phyloP scores from a whole-genome alignment of 2,113 vertebrate genomes.

The Seriola rivoliana region DNA sequence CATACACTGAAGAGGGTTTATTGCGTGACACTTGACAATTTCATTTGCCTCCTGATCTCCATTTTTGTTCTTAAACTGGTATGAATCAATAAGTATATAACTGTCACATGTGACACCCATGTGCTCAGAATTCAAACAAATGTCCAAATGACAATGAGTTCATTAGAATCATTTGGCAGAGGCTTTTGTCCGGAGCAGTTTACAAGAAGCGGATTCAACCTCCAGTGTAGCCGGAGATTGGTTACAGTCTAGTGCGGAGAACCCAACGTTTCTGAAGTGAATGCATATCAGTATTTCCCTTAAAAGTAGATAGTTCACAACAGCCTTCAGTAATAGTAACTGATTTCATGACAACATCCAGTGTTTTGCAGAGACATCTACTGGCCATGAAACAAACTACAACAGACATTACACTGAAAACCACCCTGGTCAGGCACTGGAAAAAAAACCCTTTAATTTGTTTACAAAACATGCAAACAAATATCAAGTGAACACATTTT shows the following conservation, averaged over 20 bases:
- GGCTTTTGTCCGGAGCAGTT: background rate
- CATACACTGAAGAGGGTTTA: background rate
- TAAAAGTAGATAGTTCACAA: background rate
- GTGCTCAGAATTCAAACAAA: too few relatives aligned
- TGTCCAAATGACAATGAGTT: too few relatives aligned
- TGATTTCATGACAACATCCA: background rate
- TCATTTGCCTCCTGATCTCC: background rate
- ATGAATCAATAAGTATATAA: too few relatives aligned
- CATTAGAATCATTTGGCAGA: too few relatives aligned
- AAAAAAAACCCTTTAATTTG: conserved; percentile 47
- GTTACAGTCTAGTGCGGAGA: too few relatives aligned
- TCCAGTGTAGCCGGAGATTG: too few relatives aligned
- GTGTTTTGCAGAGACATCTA: conserved; percentile 30
- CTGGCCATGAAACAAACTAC: conserved; percentile 31
- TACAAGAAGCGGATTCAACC: background rate
- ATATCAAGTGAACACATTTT: conserved; percentile 31
- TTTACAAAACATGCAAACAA: conserved; percentile 60
- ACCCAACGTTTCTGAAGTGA: too few relatives aligned
- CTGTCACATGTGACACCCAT: too few relatives aligned
- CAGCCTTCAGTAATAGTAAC: background rate
- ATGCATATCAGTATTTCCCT: background rate
- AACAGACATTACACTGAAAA: background rate
- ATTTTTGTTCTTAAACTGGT: too few relatives aligned
- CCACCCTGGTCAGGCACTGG: conserved; percentile 5
- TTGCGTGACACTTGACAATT: background rate